Base-by-base conservation (phyloP, 2,888 invertebrate genomes). In the Anoncus sp. region DNA sequence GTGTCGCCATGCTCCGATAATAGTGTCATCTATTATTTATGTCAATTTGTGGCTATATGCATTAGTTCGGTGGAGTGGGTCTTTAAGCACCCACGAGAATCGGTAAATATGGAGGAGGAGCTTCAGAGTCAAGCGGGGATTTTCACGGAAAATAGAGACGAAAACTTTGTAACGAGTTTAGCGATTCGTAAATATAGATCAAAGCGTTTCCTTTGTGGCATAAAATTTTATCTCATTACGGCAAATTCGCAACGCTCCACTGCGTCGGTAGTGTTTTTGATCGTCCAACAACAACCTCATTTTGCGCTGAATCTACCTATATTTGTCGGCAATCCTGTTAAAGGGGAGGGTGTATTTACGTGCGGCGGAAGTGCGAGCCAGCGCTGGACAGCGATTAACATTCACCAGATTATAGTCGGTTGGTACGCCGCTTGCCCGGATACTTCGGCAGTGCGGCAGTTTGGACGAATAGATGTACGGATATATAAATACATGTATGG, bases 361-460 rank as follows among this genome's bases (percentile, higher is more conserved):
- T 20, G 71, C 43, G 53, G 75, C 77, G 84, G 82, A 85, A 82
- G 82, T 77, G 79, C 79, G 70, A 72, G 75, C 73, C 57, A 45
- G 55, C 65, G 78, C 77, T 73, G 80, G 83, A 82, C 81, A 69
- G 67, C 75, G 80, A 85, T 86, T 86, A 86, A 85, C 84, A 86
- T 85, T 85, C 84, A 86, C 81, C 63, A 47, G 63, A 77, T 75
- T 75, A 78, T 62, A 69, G 22, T 38, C 63, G 12, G 47, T 35
- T 47, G 22, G 71, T 53, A 31, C 12, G 49, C 57, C 24, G 31
- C 53, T 5, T 12, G 57, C 31, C 27, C 63, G 65, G 66, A 66
- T 66, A 47, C 51, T 66, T 73, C 66, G 47, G 45, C 62, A 62
- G 16, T 62, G 62, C 60, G 57, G 59, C 70, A 62, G 27, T 47